A percentile compares a stretch with the other conserved stretches of the same genome.
phyloP scores from a whole-genome alignment of 2,797 vertebrate species.

The Ptychadena robeensis region DNA sequence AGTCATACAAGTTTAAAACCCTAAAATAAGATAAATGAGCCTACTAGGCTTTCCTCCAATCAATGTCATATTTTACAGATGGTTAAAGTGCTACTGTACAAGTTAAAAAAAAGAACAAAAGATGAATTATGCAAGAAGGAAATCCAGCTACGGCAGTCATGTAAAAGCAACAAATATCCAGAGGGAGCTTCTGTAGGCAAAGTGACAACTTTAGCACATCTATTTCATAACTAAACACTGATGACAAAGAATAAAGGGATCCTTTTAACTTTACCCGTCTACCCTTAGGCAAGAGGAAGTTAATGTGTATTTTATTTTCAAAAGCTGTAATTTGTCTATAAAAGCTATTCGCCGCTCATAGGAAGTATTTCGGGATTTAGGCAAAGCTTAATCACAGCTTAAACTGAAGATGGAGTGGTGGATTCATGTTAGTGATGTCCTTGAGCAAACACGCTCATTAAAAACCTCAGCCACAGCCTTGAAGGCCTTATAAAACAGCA shows the following conservation, averaged over 20 bases:
- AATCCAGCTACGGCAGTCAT: conserved; percentile 3
- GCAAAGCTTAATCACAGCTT: conserved; percentile 23
- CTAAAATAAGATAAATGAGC: neutral
- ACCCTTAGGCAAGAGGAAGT: conserved; percentile 1
- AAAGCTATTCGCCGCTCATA: conserved; percentile 9
- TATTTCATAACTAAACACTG: conserved; percentile 55
- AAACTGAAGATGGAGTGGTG: neutral
- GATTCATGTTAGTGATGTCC: neutral
- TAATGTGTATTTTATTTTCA: conserved; percentile 4
- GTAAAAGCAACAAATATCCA: conserved; percentile 20
- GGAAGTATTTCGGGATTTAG: conserved; percentile 24
- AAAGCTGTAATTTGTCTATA: conserved; percentile 26
- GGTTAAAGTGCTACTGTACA: too few species aligned
- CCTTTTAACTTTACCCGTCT: neutral
- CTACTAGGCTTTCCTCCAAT: neutral
- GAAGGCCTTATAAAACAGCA: neutral
- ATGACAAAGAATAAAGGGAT: conserved; percentile 18
- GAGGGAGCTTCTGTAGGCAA: conserved; percentile 64
- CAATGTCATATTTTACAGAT: neutral
- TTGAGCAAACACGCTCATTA: neutral
- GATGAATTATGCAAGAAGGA: conserved; percentile 1
- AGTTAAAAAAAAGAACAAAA: neutral
- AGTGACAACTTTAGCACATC: conserved; percentile 64
- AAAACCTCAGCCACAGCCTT: neutral
- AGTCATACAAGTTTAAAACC: too few species aligned